phyloP scores from a whole-genome alignment of 2,113 vertebrate genomes.

The Elachura formosa region DNA sequence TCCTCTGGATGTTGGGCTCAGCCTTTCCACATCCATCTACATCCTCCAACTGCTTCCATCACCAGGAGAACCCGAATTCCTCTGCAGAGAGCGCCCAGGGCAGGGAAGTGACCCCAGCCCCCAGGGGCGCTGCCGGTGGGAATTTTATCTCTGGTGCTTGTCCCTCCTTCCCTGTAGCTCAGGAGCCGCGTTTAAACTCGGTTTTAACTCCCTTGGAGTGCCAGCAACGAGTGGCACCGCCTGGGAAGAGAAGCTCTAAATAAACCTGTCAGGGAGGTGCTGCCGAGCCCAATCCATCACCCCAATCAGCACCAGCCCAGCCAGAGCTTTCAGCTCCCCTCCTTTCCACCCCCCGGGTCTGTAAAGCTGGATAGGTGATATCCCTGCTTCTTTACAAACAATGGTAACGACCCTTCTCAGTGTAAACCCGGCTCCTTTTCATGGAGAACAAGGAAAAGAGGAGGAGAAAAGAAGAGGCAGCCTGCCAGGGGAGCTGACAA shows the following conservation, averaged over 20 bases:
- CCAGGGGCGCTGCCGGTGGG: background rate
- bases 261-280: constrained; percentile 35
- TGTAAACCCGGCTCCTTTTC: constrained; percentile 18
- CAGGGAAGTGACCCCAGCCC: background rate
- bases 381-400: background rate
- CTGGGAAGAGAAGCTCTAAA: background rate
- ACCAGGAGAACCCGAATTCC: background rate
- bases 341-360: background rate
- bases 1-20: accelerated
- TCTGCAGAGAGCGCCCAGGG: background rate
- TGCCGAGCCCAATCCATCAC: background rate
- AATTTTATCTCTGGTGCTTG: background rate
- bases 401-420: constrained; percentile 37
- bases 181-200: background rate
- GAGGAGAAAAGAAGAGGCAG: constrained; percentile 25
- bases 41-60: background rate
- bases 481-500: constrained; percentile 65
- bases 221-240: constrained; percentile 8
- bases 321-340: background rate
- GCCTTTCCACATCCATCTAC: background rate
- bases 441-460: constrained; percentile 43
- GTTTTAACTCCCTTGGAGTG: background rate
- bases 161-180: background rate
- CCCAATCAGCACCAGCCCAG: background rate
- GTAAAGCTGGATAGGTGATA: background rate